Conservation (phyloP, 1,140 invertebrate genomes). For the Lordiphosa clarofinis region DNA sequence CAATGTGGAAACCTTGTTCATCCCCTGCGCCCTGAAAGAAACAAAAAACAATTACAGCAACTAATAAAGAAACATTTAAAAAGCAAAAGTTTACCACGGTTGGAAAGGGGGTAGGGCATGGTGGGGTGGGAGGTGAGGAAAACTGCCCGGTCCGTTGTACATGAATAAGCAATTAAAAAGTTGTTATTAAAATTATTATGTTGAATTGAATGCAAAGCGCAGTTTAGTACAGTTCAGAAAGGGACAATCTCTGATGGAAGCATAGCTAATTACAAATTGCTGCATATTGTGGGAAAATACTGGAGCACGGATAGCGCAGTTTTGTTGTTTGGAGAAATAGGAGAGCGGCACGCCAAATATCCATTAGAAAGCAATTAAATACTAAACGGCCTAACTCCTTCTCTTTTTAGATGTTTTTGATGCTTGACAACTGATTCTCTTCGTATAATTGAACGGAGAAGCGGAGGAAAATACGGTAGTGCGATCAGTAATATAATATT, state of each 20-base stretch:
- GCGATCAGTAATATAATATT: no score
- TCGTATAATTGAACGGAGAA: no score
- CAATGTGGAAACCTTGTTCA: constrained; percentile 36
- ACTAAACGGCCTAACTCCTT: no score
- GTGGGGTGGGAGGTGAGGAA: neutral
- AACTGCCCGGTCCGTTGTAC: constrained; percentile 27
- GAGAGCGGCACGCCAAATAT: no score
- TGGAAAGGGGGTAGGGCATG: constrained; percentile 7
- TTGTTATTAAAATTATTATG: constrained; percentile 78
- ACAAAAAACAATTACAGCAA: constrained; percentile 73
- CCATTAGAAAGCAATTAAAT: no score
- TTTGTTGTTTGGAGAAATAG: no score
- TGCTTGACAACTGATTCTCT: no score
- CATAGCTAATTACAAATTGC: constrained; percentile 17
- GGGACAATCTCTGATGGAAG: neutral
- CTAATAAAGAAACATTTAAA: constrained; percentile 78
- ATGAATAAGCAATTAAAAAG: constrained; percentile 78
- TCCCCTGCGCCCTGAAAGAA: constrained; percentile 9
- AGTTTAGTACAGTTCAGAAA: constrained; percentile 17
- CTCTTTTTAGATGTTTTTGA: no score
- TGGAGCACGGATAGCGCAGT: no score
- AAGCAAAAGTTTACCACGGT: constrained; percentile 67
- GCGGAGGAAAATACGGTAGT: no score
- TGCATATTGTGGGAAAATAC: constrained; percentile 19
- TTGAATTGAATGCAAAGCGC: constrained; percentile 59